Conservation (phyloP, 2,888 invertebrate genomes). For the Hyalella azteca region DNA sequence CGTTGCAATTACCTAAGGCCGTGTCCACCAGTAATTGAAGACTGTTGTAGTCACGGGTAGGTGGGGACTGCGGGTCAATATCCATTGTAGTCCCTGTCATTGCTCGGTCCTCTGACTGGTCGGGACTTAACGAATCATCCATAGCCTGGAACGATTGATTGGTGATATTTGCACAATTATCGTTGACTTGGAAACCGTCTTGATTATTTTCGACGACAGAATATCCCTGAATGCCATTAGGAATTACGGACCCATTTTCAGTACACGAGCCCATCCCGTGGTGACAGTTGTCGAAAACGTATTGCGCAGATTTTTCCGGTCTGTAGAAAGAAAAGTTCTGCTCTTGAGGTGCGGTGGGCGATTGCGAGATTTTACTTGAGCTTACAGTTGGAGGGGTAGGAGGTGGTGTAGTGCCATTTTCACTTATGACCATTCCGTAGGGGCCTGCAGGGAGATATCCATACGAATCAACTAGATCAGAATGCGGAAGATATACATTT, state of each 20-base stretch:
- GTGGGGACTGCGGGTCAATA: not conserved
- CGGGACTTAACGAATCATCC: not conserved
- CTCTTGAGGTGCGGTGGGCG: not conserved
- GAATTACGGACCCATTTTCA: not conserved
- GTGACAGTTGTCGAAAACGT: not conserved
- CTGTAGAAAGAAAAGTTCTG: not conserved
- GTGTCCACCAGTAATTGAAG: not conserved
- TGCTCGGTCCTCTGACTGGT: not conserved
- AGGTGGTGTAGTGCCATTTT: conserved; percentile 55
- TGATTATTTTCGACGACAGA: not conserved
- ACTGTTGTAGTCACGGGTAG: not conserved
- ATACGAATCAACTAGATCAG: not conserved
- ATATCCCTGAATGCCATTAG: not conserved
- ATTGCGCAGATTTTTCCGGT: not conserved
- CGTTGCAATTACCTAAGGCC: not conserved
- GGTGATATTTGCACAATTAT: not conserved
- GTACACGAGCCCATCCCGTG: not conserved
- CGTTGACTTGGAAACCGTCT: not conserved
- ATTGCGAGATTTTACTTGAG: conserved; percentile 60
- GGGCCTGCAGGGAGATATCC: not conserved
- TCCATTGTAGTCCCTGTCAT: not conserved
- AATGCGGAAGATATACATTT: not conserved
- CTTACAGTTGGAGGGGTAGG: conserved; percentile 65
- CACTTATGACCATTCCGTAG: not conserved
- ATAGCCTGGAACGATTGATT: not conserved